Conservation (phyloP, 2,888 invertebrate genomes). For the Agrotis clavis region DNA sequence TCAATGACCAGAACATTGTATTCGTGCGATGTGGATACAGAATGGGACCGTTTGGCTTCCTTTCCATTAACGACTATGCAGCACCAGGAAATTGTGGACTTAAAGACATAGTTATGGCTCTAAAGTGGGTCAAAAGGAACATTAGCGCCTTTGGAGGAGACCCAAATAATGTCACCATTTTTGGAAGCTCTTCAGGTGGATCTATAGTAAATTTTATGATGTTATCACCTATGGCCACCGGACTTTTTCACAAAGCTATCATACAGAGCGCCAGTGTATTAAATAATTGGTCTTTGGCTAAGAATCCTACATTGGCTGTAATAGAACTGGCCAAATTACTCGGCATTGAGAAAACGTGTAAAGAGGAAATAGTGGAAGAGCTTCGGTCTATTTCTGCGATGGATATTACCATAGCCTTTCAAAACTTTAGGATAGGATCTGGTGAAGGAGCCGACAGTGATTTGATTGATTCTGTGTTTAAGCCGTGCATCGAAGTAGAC, state of each 20-base stretch:
- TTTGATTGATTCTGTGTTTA: conserved; percentile 79
- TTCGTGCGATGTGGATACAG: conserved; percentile 86
- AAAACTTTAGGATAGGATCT: conserved; percentile 59
- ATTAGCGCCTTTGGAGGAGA: conserved; percentile 86
- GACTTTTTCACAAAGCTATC: conserved; percentile 86
- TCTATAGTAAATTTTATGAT: conserved; percentile 86
- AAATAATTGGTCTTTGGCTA: conserved; percentile 83
- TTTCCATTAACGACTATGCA: conserved; percentile 82
- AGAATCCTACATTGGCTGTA: conserved; percentile 78
- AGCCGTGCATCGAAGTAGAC: conserved; percentile 85
- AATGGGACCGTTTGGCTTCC: conserved; percentile 86
- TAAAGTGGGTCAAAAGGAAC: conserved; percentile 86
- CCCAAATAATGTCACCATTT: conserved; percentile 86
- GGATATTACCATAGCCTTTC: conserved; percentile 76
- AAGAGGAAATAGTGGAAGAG: conserved; percentile 81
- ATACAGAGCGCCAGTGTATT: conserved; percentile 87
- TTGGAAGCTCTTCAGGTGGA: conserved; percentile 87
- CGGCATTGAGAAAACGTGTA: conserved; percentile 74
- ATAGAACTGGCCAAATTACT: conserved; percentile 78
- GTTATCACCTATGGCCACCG: conserved; percentile 86
- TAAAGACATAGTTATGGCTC: conserved; percentile 85
- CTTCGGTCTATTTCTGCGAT: conserved; percentile 73
- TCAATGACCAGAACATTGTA: conserved; percentile 80
- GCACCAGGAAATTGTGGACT: conserved; percentile 87
- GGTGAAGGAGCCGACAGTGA: conserved; percentile 64